Evolutionary conservation across 2,113 vertebrate species (phyloP).

Genomic region (Xyliphius kryptos): DNA sequence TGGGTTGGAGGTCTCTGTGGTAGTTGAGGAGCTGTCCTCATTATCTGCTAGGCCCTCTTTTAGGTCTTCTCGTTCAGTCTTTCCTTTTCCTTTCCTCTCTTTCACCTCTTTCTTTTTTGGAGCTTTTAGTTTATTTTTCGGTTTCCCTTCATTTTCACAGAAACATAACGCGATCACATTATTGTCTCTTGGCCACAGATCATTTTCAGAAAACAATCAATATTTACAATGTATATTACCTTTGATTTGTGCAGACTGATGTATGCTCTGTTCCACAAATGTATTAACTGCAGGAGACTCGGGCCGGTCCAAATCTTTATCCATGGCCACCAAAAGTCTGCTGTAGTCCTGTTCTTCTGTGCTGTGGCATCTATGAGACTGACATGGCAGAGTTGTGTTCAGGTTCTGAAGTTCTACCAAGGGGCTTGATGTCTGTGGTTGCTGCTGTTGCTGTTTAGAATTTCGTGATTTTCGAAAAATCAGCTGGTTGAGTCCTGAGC

Average conservation of each 20-base stretch:
- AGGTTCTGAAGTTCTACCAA: conserved; percentile 70
- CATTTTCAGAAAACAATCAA: too few species aligned
- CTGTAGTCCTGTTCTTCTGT: conserved; percentile 81
- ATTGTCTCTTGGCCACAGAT: not conserved
- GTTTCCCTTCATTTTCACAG: conserved; percentile 85
- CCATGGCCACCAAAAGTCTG: conserved; percentile 88
- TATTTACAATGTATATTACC: too few species aligned
- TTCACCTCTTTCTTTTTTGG: conserved; percentile 85
- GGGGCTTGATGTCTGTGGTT: conserved; percentile 38
- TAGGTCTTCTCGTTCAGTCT: conserved; percentile 78
- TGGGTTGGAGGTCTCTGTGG: conserved; percentile 95
- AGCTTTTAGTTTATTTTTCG: conserved; percentile 78
- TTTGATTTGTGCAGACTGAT: conserved; percentile 79
- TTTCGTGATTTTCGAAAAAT: conserved; percentile 67
- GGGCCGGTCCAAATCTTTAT: conserved; percentile 88
- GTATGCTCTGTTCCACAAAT: conserved; percentile 77
- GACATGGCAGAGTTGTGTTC: conserved; percentile 55
- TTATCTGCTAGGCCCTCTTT: conserved; percentile 84
- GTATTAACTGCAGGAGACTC: conserved; percentile 62
- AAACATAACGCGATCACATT: not conserved
- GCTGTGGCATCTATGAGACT: conserved; percentile 68
- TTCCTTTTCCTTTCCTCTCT: conserved; percentile 78
- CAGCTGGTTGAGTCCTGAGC: conserved; percentile 58
- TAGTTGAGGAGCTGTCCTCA: conserved; percentile 97
- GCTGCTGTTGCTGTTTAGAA: conserved; percentile 54